phyloP scores from a whole-genome alignment of 2,888 invertebrate genomes.

The Drosophila engyochracea region DNA sequence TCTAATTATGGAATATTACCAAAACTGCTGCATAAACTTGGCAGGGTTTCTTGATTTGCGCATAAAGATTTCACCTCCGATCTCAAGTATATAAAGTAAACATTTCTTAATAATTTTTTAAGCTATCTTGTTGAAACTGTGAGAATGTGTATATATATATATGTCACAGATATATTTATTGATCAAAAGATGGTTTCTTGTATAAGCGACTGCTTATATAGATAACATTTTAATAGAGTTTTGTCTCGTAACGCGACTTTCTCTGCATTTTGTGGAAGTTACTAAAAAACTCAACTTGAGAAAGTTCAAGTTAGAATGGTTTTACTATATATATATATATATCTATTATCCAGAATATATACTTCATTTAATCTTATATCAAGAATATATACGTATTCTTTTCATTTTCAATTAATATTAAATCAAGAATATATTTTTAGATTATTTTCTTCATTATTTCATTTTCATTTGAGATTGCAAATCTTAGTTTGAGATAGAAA shows the following conservation, averaged over 20 bases:
- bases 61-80: not conserved
- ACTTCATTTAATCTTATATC: not conserved
- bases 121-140: not conserved
- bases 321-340: not conserved
- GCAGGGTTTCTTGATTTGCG: no score
- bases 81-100: not conserved
- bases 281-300: no score
- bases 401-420: not conserved
- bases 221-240: no score
- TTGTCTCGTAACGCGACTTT: no score
- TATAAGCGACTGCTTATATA: no score
- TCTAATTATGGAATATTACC: not conserved
- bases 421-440: not conserved
- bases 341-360: not conserved
- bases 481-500: not conserved
- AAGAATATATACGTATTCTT: not conserved
- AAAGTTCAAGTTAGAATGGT: not conserved
- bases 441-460: not conserved
- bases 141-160: not conserved
- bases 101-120: no score
- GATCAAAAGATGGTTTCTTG: not conserved
- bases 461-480: not conserved
- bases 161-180: not conserved
- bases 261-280: no score
- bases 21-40: no score